phyloP scores from a whole-genome alignment of 2,113 vertebrate genomes.

The Symphodus melops region DNA sequence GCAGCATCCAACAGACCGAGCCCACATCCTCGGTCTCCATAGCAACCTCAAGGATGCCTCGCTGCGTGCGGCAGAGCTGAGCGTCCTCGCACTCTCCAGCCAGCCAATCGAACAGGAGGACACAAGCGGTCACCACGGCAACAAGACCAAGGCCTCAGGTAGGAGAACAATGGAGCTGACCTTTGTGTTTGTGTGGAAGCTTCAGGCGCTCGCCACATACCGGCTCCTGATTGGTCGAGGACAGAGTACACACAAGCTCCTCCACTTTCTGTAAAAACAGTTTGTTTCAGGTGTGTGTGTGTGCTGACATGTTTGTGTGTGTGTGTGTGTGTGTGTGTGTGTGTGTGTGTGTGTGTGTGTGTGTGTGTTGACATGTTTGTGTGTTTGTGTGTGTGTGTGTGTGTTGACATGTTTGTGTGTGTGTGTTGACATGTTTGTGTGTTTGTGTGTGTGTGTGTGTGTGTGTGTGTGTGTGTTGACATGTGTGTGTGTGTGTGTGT shows the following conservation, averaged over 20 bases:
- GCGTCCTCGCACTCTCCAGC: constrained; percentile 77
- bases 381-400: not conserved
- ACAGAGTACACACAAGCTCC: not conserved
- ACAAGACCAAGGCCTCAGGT: constrained; percentile 73
- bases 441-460: not conserved
- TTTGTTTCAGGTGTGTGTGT: no score
- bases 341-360: not conserved
- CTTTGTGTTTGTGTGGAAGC: not conserved
- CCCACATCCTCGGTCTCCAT: constrained; percentile 78
- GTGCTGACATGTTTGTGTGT: no score
- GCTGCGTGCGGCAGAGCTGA: constrained; percentile 73
- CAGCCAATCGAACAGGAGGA: constrained; percentile 81
- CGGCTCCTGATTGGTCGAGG: constrained; percentile 5
- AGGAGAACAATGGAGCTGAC: constrained; percentile 10
- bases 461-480: not conserved
- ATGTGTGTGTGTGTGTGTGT: not conserved
- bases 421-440: no score
- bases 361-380: no score
- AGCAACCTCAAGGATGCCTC: constrained; percentile 77
- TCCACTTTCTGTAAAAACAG: no score
- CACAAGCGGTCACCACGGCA: constrained; percentile 44
- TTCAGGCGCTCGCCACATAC: not conserved
- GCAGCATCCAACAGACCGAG: constrained; percentile 75
- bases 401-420: no score
- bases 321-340: not conserved